phyloP scores from a whole-genome alignment of 2,888 invertebrate species.

The Drosophila kanekoi region DNA sequence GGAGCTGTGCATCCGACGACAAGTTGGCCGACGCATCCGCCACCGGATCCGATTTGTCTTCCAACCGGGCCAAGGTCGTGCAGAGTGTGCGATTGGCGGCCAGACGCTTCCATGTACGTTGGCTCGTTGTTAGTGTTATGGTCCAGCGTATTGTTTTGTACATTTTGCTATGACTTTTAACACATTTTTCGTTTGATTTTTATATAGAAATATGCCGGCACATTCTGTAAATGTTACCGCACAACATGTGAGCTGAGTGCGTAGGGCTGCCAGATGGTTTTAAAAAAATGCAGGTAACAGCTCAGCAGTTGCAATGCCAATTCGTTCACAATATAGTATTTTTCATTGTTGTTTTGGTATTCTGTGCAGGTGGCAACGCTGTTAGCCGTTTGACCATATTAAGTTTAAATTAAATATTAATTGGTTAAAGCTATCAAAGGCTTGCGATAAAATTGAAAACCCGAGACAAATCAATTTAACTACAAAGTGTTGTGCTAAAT shows the following conservation, averaged over 20 bases:
- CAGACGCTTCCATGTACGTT: slow-evolving; percentile 23
- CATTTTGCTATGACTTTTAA: slow-evolving; percentile 28
- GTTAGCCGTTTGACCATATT: slow-evolving; percentile 17
- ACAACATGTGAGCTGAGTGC: slow-evolving; percentile 54
- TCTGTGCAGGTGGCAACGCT: slow-evolving; percentile 22
- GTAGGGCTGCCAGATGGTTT: slow-evolving; percentile 27
- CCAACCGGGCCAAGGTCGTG: slow-evolving; percentile 17
- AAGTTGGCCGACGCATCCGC: background rate
- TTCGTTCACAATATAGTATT: slow-evolving; percentile 1
- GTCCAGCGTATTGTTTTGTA: slow-evolving; percentile 41
- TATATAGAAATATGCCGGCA: slow-evolving; percentile 41
- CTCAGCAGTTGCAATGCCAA: background rate
- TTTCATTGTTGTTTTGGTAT: no score
- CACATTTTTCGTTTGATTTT: slow-evolving; percentile 27
- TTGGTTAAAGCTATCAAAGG: slow-evolving; percentile 1
- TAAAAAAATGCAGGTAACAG: background rate
- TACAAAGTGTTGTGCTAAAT: background rate
- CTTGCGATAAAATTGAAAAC: background rate
- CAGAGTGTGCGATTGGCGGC: slow-evolving; percentile 30
- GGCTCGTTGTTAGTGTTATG: slow-evolving; percentile 20
- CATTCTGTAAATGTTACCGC: slow-evolving; percentile 58
- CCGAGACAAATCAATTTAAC: background rate
- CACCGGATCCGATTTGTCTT: background rate
- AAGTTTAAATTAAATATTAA: slow-evolving; percentile 18
- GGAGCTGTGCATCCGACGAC: slow-evolving; percentile 47